Conservation (phyloP, 2,113 vertebrate species). For the Blennius ocellaris region DNA sequence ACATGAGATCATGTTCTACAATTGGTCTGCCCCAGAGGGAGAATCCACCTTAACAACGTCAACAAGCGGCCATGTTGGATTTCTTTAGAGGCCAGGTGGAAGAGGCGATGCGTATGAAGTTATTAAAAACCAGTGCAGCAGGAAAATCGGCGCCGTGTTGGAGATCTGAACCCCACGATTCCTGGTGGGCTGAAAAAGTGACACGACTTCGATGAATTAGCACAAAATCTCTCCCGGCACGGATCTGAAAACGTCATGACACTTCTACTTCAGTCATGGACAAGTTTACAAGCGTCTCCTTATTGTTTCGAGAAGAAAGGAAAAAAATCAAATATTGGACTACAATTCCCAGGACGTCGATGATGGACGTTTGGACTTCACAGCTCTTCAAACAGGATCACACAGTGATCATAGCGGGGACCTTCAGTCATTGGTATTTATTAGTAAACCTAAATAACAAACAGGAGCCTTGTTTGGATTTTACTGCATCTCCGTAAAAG, state of each 20-base stretch:
- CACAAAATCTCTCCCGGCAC: constrained; percentile 27
- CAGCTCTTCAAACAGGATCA: constrained; percentile 12
- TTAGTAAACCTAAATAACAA: constrained; percentile 9
- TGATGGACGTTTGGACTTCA: constrained; percentile 11
- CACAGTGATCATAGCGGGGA: constrained; percentile 9
- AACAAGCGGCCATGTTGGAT: constrained; percentile 28
- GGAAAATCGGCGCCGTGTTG: too few species aligned
- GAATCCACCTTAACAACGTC: constrained; percentile 2
- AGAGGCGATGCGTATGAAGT: background rate
- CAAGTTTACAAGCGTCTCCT: background rate
- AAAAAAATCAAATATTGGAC: background rate
- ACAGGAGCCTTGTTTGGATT: background rate
- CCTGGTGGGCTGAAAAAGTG: constrained; percentile 8
- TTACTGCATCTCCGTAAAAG: background rate
- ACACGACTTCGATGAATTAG: constrained; percentile 27
- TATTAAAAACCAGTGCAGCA: too few species aligned
- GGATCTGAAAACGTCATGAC: background rate
- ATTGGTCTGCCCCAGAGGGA: background rate
- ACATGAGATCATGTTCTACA: constrained; percentile 27
- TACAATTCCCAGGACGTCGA: too few species aligned
- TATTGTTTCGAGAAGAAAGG: background rate
- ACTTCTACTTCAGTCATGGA: constrained; percentile 8
- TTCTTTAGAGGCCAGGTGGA: background rate
- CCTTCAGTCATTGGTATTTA: constrained; percentile 13
- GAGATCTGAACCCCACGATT: too few species aligned